Conservation (phyloP, 2,113 vertebrate species). For the Charadrius vociferus region DNA sequence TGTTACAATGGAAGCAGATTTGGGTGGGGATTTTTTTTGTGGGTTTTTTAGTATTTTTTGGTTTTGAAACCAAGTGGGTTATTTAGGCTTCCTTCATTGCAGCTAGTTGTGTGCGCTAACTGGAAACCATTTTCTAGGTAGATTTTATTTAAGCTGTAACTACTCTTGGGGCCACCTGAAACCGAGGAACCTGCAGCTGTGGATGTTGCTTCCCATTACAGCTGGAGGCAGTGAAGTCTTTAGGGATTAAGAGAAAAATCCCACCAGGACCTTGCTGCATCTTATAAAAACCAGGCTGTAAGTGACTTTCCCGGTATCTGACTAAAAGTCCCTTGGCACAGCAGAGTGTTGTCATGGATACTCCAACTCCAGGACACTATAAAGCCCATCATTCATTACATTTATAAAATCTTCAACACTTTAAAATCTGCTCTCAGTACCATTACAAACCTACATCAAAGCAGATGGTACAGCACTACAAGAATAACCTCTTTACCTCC, state of each 20-base stretch:
- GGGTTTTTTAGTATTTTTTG: not conserved
- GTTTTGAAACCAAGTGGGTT: not conserved
- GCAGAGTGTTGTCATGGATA: conserved; percentile 54
- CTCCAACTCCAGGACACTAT: not conserved
- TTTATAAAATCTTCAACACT: not conserved
- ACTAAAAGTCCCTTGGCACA: not conserved
- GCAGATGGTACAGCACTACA: not conserved
- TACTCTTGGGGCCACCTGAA: not conserved
- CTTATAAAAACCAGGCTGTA: not conserved
- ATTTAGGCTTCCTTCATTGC: not conserved
- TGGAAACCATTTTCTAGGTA: not conserved
- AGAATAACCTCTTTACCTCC: not conserved
- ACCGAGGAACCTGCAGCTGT: not conserved
- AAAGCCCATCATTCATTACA: not conserved
- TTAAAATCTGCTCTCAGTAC: not conserved
- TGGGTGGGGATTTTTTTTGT: not conserved
- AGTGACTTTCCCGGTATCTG: not conserved
- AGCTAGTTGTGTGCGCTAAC: not conserved
- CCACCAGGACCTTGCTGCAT: not conserved
- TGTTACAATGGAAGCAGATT: not conserved
- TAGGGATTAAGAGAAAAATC: not conserved
- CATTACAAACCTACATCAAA: conserved; percentile 31
- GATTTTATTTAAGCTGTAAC: not conserved
- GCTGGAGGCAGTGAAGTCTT: not conserved
- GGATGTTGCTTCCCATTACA: not conserved